Evolutionary conservation across 2,113 vertebrate genomes (phyloP).

Genomic region (Silurus glanis): DNA sequence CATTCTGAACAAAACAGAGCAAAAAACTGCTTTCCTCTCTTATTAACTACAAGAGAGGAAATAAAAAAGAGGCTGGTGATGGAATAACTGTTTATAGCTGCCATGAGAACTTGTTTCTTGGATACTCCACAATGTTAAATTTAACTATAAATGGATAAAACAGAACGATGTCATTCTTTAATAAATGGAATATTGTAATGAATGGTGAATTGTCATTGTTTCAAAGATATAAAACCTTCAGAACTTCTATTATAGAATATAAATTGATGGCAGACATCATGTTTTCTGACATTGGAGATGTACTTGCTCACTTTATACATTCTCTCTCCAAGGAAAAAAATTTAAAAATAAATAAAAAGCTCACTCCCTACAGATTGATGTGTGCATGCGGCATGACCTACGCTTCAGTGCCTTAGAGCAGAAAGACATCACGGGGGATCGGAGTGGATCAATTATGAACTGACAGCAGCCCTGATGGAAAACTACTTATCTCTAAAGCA

Average conservation of each 20-base stretch:
- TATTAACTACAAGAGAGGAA: too few relatives aligned
- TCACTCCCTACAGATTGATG: neutral
- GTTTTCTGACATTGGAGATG: neutral
- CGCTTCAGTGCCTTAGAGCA: slow-evolving; percentile 6
- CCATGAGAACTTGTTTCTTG: too few relatives aligned
- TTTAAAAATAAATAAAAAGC: too few relatives aligned
- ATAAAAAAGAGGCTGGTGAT: too few relatives aligned
- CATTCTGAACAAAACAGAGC: too few relatives aligned
- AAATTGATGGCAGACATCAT: neutral
- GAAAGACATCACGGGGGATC: slow-evolving; percentile 14
- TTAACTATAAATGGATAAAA: too few relatives aligned
- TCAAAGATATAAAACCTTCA: too few relatives aligned
- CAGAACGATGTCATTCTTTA: neutral
- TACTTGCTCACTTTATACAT: neutral
- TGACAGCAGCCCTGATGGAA: neutral
- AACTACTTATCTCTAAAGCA: neutral
- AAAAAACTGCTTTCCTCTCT: too few relatives aligned
- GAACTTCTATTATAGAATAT: too few relatives aligned
- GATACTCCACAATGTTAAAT: too few relatives aligned
- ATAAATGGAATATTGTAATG: neutral
- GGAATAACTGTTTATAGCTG: too few relatives aligned
- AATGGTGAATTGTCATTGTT: neutral
- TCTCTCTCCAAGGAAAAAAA: slow-evolving; percentile 8
- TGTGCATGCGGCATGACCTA: neutral
- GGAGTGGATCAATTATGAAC: neutral